phyloP scores from a whole-genome alignment of 2,888 invertebrate species.

The Parapristionchus giblindavisi region DNA sequence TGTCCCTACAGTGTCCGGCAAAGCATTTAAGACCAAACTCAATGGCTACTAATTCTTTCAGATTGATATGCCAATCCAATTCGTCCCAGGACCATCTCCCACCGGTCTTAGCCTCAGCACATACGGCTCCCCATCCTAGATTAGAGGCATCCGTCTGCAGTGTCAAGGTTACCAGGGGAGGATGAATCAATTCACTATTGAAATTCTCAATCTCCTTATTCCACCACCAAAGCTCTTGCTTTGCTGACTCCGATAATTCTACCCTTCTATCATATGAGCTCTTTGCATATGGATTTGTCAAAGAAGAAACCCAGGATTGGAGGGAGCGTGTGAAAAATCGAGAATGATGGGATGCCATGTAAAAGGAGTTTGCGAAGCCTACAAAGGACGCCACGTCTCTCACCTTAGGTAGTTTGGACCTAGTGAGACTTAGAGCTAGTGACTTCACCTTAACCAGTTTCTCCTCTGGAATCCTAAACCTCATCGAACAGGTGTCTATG shows the following conservation, averaged over 20 bases:
- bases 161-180: background rate
- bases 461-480: background rate
- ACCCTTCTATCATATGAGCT: background rate
- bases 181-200: background rate
- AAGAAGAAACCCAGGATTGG: background rate
- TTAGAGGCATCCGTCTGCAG: slow-evolving; percentile 31
- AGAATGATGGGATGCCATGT: background rate
- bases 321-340: background rate
- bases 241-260: background rate
- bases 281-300: background rate
- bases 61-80: slow-evolving; percentile 7
- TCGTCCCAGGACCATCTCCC: slow-evolving; percentile 22
- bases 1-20: background rate
- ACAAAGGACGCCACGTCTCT: background rate
- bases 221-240: slow-evolving; percentile 1
- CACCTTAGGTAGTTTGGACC: background rate
- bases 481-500: background rate
- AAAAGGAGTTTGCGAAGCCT: background rate
- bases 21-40: slow-evolving; percentile 9
- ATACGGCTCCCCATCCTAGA: slow-evolving; percentile 24
- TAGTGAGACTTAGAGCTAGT: background rate
- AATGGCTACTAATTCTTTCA: slow-evolving; percentile 10
- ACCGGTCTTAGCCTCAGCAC: slow-evolving; percentile 2
- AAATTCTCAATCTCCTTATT: background rate
- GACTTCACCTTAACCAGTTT: background rate